Conservation (phyloP, 1,140 invertebrate species). For the Drosophila punjabiensis region DNA sequence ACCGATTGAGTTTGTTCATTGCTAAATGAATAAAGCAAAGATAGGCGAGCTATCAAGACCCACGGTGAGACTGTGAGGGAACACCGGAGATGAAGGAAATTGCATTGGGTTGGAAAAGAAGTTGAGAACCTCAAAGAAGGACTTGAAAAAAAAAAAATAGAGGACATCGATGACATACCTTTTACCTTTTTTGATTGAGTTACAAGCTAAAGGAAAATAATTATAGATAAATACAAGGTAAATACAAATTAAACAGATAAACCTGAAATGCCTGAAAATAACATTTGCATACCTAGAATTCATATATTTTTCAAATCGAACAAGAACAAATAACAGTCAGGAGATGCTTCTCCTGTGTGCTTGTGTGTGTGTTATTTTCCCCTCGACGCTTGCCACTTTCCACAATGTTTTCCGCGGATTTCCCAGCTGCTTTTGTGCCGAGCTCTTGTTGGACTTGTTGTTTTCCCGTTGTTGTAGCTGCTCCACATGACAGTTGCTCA, state of each 20-base stretch:
- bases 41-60: not conserved
- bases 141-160: not conserved
- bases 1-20: not conserved
- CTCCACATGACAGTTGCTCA: constrained; percentile 57
- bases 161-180: not conserved
- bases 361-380: constrained; percentile 5
- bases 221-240: not conserved
- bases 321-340: not conserved
- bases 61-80: not conserved
- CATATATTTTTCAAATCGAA: not conserved
- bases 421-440: constrained; percentile 35
- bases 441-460: constrained; percentile 19
- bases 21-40: not conserved
- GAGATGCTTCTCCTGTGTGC: not conserved
- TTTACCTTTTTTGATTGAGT: not conserved
- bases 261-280: not conserved
- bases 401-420: constrained; percentile 27
- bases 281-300: not conserved
- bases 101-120: not conserved
- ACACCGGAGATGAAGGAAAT: not conserved
- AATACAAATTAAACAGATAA: not conserved
- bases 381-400: constrained; percentile 20
- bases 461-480: constrained; percentile 9
- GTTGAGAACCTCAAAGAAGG: not conserved
- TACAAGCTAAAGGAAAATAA: not conserved